Evolutionary conservation across 2,888 invertebrate species (phyloP).

Genomic region (Chaetoderma sp.): DNA sequence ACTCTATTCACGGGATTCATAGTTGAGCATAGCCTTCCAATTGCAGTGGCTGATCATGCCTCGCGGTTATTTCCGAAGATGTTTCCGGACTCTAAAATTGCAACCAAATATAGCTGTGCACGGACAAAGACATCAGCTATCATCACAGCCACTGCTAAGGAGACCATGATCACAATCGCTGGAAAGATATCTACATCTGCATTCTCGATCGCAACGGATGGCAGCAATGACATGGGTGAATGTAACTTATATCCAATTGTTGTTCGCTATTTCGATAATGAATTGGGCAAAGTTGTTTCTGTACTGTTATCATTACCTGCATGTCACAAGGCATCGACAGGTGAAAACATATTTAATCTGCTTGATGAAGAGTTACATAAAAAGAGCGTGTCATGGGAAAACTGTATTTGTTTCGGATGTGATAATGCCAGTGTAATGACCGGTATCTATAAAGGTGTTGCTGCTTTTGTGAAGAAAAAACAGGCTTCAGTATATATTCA

Average conservation of each 20-base stretch:
- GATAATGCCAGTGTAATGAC: constrained; percentile 39
- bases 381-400: constrained; percentile 19
- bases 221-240: constrained; percentile 11
- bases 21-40: too few species aligned
- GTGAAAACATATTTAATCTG: constrained; percentile 8
- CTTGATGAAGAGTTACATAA: background rate
- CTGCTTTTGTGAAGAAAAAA: constrained; percentile 25
- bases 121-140: constrained; percentile 4
- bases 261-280: too few species aligned
- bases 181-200: background rate
- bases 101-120: background rate
- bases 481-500: constrained; percentile 25
- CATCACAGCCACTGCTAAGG: background rate
- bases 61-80: too few species aligned
- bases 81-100: constrained; percentile 2
- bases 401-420: constrained; percentile 31
- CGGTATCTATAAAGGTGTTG: constrained; percentile 28
- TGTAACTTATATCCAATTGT: constrained; percentile 22
- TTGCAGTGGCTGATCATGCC: too few species aligned
- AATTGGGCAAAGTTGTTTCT: too few species aligned
- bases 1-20: too few species aligned
- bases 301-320: background rate
- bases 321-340: constrained; percentile 2
- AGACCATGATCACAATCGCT: background rate
- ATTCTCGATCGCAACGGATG: constrained; percentile 4